Conservation (phyloP, 1,140 invertebrate genomes). For the Glomeris maerens region DNA sequence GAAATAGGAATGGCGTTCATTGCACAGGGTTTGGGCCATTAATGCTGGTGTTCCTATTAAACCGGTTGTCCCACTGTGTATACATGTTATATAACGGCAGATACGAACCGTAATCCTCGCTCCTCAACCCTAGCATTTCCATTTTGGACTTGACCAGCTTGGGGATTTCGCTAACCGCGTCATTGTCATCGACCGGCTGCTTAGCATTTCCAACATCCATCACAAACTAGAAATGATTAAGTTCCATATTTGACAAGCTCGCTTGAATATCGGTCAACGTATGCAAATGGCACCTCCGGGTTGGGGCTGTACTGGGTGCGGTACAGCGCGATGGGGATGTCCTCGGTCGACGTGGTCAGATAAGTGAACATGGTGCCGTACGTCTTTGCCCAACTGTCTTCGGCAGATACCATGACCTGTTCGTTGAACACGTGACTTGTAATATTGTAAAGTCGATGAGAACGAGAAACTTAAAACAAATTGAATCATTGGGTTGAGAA, state of each 20-base stretch:
- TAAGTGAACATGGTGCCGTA: constrained; percentile 95
- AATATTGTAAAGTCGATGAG: too few relatives aligned
- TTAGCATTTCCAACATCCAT: not conserved
- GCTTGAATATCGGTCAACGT: not conserved
- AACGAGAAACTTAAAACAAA: too few relatives aligned
- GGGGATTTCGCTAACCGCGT: constrained; percentile 1
- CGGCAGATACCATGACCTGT: not conserved
- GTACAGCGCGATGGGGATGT: constrained; percentile 93
- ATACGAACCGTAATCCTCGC: too few relatives aligned
- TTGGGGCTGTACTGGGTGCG: constrained; percentile 48
- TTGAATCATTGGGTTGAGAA: too few relatives aligned
- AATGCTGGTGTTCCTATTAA: too few relatives aligned
- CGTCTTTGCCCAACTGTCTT: constrained; percentile 41
- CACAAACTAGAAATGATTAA: not conserved
- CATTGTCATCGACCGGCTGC: not conserved
- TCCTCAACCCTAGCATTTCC: not conserved
- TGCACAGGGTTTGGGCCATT: too few relatives aligned
- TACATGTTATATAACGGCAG: too few relatives aligned
- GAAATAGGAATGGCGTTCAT: too few relatives aligned
- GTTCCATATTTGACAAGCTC: not conserved
- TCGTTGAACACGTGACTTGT: too few relatives aligned
- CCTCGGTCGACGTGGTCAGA: constrained; percentile 86
- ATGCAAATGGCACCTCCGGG: not conserved
- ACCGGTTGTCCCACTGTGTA: too few relatives aligned
- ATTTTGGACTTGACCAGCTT: not conserved